Percentiles rank a stretch among this genome's conserved stretches.
These are phyloP conservation scores for Circaetus gallicus DNA, from an alignment of 2,113 vertebrate species.

Conservation along the genomic window DNA sequence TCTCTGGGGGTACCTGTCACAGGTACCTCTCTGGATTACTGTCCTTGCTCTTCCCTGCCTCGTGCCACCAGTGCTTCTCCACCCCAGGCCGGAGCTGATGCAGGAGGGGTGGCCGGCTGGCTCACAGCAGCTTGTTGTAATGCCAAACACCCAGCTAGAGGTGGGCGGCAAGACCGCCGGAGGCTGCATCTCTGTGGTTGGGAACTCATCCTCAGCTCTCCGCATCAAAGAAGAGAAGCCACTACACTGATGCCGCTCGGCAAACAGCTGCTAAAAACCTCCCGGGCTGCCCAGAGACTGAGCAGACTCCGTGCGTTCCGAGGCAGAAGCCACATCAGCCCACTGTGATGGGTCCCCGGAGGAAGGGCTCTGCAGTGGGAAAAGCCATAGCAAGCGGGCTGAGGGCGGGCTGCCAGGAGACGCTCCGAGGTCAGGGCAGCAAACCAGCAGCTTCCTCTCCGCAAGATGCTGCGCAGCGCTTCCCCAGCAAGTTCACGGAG, in stretches of 20 bases:
- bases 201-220: not conserved
- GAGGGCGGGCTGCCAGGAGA: not conserved
- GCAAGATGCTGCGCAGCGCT: not conserved
- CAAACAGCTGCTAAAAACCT: not conserved
- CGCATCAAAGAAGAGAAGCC: not conserved
- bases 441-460: not conserved
- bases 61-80: not conserved
- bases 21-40: not conserved
- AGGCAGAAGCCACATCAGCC: not conserved
- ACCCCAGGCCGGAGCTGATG: not conserved
- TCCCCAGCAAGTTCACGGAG: not conserved
- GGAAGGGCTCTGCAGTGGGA: constrained; percentile 7
- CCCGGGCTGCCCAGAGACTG: accelerated
- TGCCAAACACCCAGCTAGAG: not conserved
- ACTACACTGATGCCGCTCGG: accelerated
- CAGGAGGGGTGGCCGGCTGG: not conserved
- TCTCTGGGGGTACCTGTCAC: not conserved
- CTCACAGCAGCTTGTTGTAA: not conserved
- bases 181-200: not conserved
- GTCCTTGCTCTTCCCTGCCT: not conserved
- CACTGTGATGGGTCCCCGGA: not conserved
- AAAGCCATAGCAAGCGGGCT: not conserved
- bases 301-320: not conserved
- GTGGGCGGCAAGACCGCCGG: not conserved
- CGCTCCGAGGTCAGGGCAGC: not conserved